Evolutionary conservation across 2,888 invertebrate genomes (phyloP), one percentile per base, ranked within the genome.

Genomic region (Pollenia amentaria): DNA sequence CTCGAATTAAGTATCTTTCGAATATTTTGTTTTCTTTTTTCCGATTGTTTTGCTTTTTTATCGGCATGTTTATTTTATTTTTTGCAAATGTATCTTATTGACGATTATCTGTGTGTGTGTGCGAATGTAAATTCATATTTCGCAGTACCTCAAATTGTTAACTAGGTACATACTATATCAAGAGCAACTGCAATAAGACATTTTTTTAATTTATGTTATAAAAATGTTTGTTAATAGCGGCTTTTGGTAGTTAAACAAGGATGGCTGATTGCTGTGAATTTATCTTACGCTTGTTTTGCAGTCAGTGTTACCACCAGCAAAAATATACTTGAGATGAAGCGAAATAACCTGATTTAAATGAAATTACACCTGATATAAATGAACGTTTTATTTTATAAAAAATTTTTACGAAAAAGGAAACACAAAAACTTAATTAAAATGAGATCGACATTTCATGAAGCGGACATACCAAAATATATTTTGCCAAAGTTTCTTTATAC

Each of bases 181-280:
- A n/a, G 11, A 18, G 40, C 18, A 42, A 64, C 75, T 10, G 48
- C 18, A 75, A 76, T 75, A 60, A 64, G 29, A 29, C 3, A 29
- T 4, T 76, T 4, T 76, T 77, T 11, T 57, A 53, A 57, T 57
- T 72, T 77, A 65, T 21, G 46, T 12, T 42, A 53, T 46, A 9
- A 38, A 64, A 65, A 7, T 53, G 11, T 57, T 51, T 78, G 12
- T 84, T 4, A 78, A 78, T 73, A 79, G 78, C 78, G 84, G 84
- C 84, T 44, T 83, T 83, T 55, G 48, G 51, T 51, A 11, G 60
- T 53, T 60, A 60, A 70, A 84, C 70, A 84, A 78, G 64, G 72
- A 84, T 73, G 29, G 51, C 57, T 60, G 60, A 0, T 44, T 81
- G 11, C 4, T 53, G 46, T 38, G 53, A 79, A 16, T 55, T 18